phyloP scores from a whole-genome alignment of 2,888 invertebrate species.

The Palloptera scutellata region DNA sequence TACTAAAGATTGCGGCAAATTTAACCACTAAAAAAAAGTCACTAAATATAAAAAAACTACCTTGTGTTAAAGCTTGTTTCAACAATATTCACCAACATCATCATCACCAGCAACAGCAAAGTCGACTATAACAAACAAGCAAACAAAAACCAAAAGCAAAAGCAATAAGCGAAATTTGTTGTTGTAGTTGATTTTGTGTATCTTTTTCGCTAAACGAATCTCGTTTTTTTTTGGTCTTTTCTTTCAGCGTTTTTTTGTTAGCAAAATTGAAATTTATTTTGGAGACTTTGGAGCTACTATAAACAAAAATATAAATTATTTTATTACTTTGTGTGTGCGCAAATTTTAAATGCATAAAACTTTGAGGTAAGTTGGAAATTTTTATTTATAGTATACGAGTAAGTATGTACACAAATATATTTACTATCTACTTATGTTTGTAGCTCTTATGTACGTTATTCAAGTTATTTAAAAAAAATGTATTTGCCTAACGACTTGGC shows the following conservation, averaged over 20 bases:
- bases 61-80: too few species aligned
- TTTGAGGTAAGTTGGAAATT: slow-evolving; percentile 36
- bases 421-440: too few species aligned
- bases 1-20: too few species aligned
- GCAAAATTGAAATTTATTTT: slow-evolving; percentile 9
- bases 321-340: background rate
- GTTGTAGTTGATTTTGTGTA: slow-evolving; percentile 6
- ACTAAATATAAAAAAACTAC: too few species aligned
- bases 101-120: too few species aligned
- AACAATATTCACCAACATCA: too few species aligned
- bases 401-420: too few species aligned
- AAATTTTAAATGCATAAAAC: slow-evolving; percentile 23
- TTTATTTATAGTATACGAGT: too few species aligned
- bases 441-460: too few species aligned
- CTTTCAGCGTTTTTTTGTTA: slow-evolving; percentile 1
- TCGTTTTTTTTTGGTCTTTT: background rate
- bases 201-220: background rate
- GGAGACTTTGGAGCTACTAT: slow-evolving; percentile 18
- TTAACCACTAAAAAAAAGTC: background rate
- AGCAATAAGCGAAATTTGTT: slow-evolving; percentile 1
- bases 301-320: background rate
- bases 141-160: background rate
- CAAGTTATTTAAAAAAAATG: too few species aligned
- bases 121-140: background rate
- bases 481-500: too few species aligned